phyloP scores from a whole-genome alignment of 2,797 vertebrate species.

The Sebastes minor region DNA sequence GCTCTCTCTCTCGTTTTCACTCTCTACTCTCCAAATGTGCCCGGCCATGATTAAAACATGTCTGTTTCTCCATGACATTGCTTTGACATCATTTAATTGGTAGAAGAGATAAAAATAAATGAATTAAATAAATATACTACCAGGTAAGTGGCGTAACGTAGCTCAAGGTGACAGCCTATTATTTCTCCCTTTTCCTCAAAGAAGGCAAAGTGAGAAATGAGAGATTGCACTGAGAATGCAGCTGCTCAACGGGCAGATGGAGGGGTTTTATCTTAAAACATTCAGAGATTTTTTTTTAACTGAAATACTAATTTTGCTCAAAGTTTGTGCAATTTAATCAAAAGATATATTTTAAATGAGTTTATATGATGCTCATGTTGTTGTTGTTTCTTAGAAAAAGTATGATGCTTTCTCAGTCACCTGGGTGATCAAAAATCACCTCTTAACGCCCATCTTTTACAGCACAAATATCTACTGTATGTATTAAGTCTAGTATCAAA shows the following conservation, averaged over 20 bases:
- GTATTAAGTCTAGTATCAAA: conserved; percentile 6
- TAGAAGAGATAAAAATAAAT: conserved; percentile 82
- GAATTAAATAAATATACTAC: conserved; percentile 82
- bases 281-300: conserved; percentile 33
- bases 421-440: not conserved
- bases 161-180: conserved; percentile 81
- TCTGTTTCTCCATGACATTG: conserved; percentile 82
- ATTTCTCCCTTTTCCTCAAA: conserved; percentile 78
- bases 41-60: conserved; percentile 80
- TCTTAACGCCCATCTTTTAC: not conserved
- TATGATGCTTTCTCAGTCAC: conserved; percentile 7
- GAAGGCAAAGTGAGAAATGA: conserved; percentile 72
- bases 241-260: conserved; percentile 61
- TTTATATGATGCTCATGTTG: not conserved
- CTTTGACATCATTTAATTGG: conserved; percentile 84
- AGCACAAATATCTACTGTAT: not conserved
- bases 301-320: conserved; percentile 56
- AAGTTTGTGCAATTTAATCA: conserved; percentile 55
- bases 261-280: conserved; percentile 38
- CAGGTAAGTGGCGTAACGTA: conserved; percentile 80
- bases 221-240: conserved; percentile 65
- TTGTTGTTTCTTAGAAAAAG: conserved; percentile 1
- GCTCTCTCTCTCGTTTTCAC: conserved; percentile 63
- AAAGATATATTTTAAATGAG: conserved; percentile 36
- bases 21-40: conserved; percentile 69